Base-by-base conservation (phyloP, 2,113 vertebrate species). In the Xyrauchen texanus region DNA sequence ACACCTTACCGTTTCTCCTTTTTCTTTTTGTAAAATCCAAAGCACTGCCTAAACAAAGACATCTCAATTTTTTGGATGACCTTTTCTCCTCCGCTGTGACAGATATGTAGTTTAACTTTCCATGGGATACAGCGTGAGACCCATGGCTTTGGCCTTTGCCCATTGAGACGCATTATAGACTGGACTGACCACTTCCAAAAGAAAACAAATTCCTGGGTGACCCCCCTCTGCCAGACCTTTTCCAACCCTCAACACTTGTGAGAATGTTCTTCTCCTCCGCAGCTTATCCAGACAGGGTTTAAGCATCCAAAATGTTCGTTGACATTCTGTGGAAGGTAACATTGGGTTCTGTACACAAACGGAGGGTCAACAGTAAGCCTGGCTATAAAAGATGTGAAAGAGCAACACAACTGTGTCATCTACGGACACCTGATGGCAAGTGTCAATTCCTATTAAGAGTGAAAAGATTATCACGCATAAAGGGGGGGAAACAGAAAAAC, bases 361-460 rank as follows among this genome's bases (percentile, higher is more conserved):
- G 76, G 21, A 69, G 3, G 57, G 81, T 71, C 78, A 75, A 21
- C 1, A 44, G 66, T 86, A 75, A 52, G 69, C 77, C 11, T 11
- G 7, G 74, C 81, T 68, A 47, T 75, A 58, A n/a, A 75, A 12
- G 55, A 67, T 82, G 74, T 76, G 52, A 55, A 15, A 11, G 82
- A 78, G 74, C 77, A 52, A 55, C 16, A 11, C 82, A 78, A 84
- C 47, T 71, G 45, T 73, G 71, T 80, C 78, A 67, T 2, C 69
- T 78, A 81, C 85, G 92, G 90, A 85, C 93, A 92, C 93, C 93
- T 91, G 92, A 93, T 93, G 92, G 86, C 88, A 84, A 76, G 85
- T 93, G 94, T 92, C 94, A 93, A 34, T 81, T 89, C 87, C 87
- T 93, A 95, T 96, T 94, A 96, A 67, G 62, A 45, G 86, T 84